These are phyloP conservation scores for Drosophila austrosaltans DNA, from an alignment of 2,888 invertebrate genomes.

Conservation along the genomic window DNA sequence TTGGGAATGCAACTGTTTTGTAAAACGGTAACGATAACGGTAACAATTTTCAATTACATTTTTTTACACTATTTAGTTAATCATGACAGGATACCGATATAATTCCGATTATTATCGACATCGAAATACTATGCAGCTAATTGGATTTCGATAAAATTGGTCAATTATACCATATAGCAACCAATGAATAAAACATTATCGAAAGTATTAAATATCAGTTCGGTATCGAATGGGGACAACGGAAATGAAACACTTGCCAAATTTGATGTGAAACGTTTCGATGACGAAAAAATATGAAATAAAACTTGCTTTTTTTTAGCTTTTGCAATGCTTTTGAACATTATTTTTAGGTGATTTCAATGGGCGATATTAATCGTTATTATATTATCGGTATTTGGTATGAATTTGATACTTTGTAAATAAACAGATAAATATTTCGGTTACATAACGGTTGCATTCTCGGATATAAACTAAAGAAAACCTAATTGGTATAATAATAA, in stretches of 20 bases:
- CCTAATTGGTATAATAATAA: constrained; percentile 3
- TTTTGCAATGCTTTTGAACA: too few species aligned
- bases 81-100: not conserved
- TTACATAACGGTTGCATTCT: constrained; percentile 5
- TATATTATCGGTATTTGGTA: too few species aligned
- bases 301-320: too few species aligned
- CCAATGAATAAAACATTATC: not conserved
- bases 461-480: not conserved
- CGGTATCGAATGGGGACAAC: not conserved
- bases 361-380: too few species aligned
- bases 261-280: too few species aligned
- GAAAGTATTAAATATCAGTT: not conserved
- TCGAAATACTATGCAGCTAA: not conserved
- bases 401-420: not conserved
- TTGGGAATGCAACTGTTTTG: not conserved
- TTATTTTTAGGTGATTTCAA: too few species aligned
- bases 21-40: not conserved
- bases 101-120: too few species aligned
- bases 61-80: not conserved
- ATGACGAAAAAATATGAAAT: too few species aligned
- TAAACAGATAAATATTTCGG: not conserved
- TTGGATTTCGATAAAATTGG: not conserved
- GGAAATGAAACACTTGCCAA: too few species aligned
- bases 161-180: not conserved
- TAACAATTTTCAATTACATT: not conserved